Conservation (phyloP, 2,888 invertebrate genomes). For the Sinotaia quadrata region DNA sequence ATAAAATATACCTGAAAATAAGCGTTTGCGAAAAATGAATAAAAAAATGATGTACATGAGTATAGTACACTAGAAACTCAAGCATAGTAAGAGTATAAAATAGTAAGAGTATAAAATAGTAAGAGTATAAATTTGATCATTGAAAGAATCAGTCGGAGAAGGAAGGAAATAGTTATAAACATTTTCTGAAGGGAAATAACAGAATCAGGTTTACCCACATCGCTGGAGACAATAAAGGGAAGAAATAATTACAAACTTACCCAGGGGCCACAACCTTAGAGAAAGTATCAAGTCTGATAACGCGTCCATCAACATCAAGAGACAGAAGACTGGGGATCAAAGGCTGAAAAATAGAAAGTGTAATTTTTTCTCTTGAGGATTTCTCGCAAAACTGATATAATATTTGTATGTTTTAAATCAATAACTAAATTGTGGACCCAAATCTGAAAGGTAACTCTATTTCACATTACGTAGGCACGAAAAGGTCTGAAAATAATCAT, state of each 20-base stretch:
- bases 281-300: slow-evolving; percentile 83
- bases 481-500: not conserved
- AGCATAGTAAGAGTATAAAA: too few species aligned
- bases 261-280: slow-evolving; percentile 77
- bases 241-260: slow-evolving; percentile 43
- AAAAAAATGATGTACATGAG: too few species aligned
- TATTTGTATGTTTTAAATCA: not conserved
- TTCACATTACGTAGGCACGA: not conserved
- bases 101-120: too few species aligned
- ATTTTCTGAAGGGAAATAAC: not conserved
- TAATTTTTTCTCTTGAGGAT: not conserved
- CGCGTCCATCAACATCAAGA: slow-evolving; percentile 83
- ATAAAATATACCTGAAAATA: too few species aligned
- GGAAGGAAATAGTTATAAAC: too few species aligned
- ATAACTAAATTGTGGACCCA: too few species aligned
- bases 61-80: too few species aligned
- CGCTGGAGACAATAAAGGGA: not conserved
- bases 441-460: not conserved
- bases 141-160: too few species aligned
- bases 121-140: too few species aligned
- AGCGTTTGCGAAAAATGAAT: too few species aligned
- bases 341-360: slow-evolving; percentile 67
- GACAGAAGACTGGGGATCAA: slow-evolving; percentile 81
- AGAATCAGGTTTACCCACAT: not conserved
- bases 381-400: not conserved